These are phyloP conservation scores for Rhinoraja longicauda DNA, from an alignment of 2,797 vertebrate genomes.

Conservation along the genomic window DNA sequence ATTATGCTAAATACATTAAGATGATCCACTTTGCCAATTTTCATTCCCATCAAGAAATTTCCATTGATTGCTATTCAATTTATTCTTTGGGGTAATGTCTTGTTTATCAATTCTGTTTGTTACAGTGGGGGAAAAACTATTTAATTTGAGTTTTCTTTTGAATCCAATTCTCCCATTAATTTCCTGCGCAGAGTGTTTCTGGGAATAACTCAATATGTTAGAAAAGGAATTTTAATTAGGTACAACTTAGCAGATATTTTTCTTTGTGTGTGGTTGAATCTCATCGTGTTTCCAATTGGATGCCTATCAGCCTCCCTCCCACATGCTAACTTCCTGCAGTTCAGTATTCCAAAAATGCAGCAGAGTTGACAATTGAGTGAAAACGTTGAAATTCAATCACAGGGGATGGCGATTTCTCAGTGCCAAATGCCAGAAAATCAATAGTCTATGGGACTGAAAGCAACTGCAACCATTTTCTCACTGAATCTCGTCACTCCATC, in stretches of 20 bases:
- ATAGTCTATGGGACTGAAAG: no score
- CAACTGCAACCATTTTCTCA: no score
- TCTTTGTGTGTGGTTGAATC: background rate
- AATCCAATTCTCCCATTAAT: constrained; percentile 15
- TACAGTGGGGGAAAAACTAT: background rate
- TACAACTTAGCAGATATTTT: background rate
- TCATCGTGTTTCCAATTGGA: background rate
- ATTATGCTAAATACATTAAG: background rate
- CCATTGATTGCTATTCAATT: background rate
- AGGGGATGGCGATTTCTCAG: no score
- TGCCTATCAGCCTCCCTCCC: background rate
- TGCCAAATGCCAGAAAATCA: no score
- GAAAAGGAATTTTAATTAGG: constrained; percentile 14
- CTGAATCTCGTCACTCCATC: no score
- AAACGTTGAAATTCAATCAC: background rate
- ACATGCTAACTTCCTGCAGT: constrained; percentile 2
- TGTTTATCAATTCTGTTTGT: background rate
- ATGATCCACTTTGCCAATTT: background rate
- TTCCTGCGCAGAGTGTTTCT: background rate
- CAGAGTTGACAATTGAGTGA: background rate
- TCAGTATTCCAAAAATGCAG: background rate
- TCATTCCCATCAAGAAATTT: constrained; percentile 19
- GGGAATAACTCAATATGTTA: background rate
- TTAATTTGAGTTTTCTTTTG: background rate
- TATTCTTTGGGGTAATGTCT: background rate